Conservation (phyloP, 23 tunicate species). For the Botrylloides violaceus region DNA sequence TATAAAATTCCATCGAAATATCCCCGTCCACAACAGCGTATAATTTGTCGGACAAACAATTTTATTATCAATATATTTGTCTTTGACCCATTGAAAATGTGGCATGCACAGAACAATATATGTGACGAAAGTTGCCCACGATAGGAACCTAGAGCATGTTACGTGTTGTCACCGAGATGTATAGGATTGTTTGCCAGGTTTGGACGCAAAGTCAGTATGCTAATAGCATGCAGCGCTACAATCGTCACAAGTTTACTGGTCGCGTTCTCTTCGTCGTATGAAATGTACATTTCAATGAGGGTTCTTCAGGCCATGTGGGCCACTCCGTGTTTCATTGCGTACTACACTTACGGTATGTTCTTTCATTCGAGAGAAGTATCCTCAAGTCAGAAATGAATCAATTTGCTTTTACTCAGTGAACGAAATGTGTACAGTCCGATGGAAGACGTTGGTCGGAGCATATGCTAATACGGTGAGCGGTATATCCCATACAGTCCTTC, state of each 20-base stretch:
- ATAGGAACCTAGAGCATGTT: too few relatives aligned
- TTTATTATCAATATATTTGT: too few relatives aligned
- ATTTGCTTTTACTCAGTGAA: conserved; percentile 5
- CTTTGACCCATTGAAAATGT: too few relatives aligned
- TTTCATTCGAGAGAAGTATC: too few relatives aligned
- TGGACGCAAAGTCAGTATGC: conserved; percentile 57
- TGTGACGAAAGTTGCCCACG: too few relatives aligned
- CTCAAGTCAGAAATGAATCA: too few relatives aligned
- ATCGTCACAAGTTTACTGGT: conserved; percentile 15
- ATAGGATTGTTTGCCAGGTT: too few relatives aligned
- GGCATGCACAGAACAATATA: too few relatives aligned
- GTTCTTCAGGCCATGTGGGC: conserved; percentile 22
- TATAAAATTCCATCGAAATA: too few relatives aligned
- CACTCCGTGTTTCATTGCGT: conserved; percentile 31
- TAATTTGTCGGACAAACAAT: too few relatives aligned
- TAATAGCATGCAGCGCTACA: conserved; percentile 7
- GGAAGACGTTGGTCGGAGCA: conserved; percentile 10
- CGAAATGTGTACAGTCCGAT: conserved; percentile 18
- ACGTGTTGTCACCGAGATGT: too few relatives aligned
- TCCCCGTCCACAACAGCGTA: too few relatives aligned
- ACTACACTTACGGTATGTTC: conserved; percentile 64
- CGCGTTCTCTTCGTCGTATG: conserved; percentile 56
- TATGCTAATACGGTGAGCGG: neutral
- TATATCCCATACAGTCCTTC: conserved; percentile 37
- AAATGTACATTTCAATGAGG: conserved; percentile 40